Percentiles rank a stretch among this genome's conserved stretches.
phyloP scores from a whole-genome alignment of 2,113 vertebrate genomes.

The Zootoca vivipara region DNA sequence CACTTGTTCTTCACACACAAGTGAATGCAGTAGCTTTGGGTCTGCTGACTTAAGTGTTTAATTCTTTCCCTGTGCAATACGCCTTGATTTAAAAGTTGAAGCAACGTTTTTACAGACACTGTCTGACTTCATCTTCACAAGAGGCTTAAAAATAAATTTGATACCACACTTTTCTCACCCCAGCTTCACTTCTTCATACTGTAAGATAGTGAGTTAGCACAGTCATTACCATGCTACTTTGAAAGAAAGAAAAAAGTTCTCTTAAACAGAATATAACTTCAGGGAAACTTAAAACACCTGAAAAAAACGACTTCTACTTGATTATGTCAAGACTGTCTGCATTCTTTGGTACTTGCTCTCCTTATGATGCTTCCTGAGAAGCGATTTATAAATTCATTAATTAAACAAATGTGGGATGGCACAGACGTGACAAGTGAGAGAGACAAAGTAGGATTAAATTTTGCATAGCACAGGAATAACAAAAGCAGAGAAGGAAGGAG shows the following conservation, averaged over 20 bases:
- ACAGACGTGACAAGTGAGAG: no score
- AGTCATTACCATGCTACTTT: background rate
- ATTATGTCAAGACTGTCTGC: no score
- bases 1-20: conserved; percentile 2
- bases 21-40: conserved; percentile 10
- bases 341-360: no score
- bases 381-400: no score
- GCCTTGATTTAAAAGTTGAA: conserved; percentile 11
- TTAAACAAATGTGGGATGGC: no score
- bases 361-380: no score
- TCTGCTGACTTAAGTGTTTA: conserved; percentile 11
- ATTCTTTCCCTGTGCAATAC: background rate
- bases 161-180: background rate
- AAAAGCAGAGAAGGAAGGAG: background rate
- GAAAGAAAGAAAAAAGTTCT: background rate
- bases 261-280: background rate
- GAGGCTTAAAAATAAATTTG: conserved; percentile 13
- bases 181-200: conserved; percentile 4
- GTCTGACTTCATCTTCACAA: conserved; percentile 44
- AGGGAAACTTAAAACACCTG: background rate
- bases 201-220: conserved; percentile 9
- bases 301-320: background rate
- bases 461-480: background rate
- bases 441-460: background rate
- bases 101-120: background rate